Evolutionary conservation across 2,888 invertebrate species (phyloP), one percentile per base, ranked within the genome.

Genomic region (Hesperia comma): DNA sequence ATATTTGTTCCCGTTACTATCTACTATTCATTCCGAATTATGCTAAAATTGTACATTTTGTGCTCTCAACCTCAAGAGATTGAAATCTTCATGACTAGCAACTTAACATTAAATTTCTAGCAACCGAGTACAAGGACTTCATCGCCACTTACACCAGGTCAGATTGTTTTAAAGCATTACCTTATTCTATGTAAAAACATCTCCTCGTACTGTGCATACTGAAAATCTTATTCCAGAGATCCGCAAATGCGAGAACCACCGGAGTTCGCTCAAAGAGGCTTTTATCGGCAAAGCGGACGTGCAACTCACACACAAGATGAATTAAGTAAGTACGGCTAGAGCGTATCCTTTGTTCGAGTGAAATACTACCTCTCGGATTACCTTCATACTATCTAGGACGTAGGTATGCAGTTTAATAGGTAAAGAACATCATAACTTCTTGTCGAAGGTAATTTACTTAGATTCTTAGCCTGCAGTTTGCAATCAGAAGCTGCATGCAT

Each of bases 191-290:
- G 26, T 26, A 26, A 26, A 26, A 26, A 26, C 5, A 26, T 46
- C 58, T 58, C 57, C 43, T 21, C 57, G 26, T 46, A 37, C 19
- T 32, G 15, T 15, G 2, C 43, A 58, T 26, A 26, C 21, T 15
- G 58, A 60, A 60, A 43, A 43, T 33, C 60, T 60, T 49, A 84
- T 79, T 79, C 74, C 75, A 72, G 72, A 70, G 78, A 74, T 70
- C 72, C 61, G 71, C 72, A 72, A 78, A 58, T 32, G 58, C 43
- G 26, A 46, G 46, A 60, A 46, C 60, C 46, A 33, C 46, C 43
- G 43, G 74, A 71, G 61, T 73, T 73, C 74, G 77, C 88, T 89
- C 88, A 89, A 89, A 90, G 88, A 83, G 78, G 84, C 87, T 89
- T 89, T 90, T 88, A 90, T 84, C 86, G 82, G 74, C 67, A 72